Evolutionary conservation across 1,140 invertebrate genomes (phyloP), one percentile per base, ranked within the genome.

Genomic region (Druon quercuslanigerum): DNA sequence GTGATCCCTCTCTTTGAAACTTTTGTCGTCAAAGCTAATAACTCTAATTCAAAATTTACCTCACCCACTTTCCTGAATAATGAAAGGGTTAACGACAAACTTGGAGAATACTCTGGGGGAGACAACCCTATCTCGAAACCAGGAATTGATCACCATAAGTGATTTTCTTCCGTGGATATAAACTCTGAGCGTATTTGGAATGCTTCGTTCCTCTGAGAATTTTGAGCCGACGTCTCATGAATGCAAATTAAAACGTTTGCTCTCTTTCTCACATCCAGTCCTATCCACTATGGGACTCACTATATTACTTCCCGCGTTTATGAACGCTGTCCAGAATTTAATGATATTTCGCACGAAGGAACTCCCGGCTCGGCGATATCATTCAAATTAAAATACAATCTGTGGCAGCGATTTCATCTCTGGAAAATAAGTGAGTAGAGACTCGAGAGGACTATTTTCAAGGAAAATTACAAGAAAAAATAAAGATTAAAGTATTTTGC

Each of bases 171-270:
- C 72, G 51, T 77, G 72, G 74, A 76, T 81, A 83, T 83, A 79
- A 83, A 79, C 79, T 72, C 71, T 78, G 73, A 74, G 79, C 82
- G 78, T 79, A 81, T 80, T 83, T 81, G 79, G 75, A 80, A 83
- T 83, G 82, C 82, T 81, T 81, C 78, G 82, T 83, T 81, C 78
- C 79, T 84, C 80, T 74, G 82, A 87, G 87, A 88, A 89, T 89
- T 87, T 87, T 84, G 75, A 82, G 82, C 80, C 79, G 85, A 84
- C 80, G 86, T 81, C 87, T 88, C 87, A 89, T 89, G 87, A 88
- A 88, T 88, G 87, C 85, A 88, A 88, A 88, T 88, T 87, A 89
- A 89, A 89, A 87, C 85, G 83, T 84, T 88, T 81, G 81, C 83
- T 81, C 78, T 72, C 78, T 71, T 74, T 52, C 70, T 56, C 56